Conservation (phyloP, 2,113 vertebrate species). For the Okapia johnstoni region DNA sequence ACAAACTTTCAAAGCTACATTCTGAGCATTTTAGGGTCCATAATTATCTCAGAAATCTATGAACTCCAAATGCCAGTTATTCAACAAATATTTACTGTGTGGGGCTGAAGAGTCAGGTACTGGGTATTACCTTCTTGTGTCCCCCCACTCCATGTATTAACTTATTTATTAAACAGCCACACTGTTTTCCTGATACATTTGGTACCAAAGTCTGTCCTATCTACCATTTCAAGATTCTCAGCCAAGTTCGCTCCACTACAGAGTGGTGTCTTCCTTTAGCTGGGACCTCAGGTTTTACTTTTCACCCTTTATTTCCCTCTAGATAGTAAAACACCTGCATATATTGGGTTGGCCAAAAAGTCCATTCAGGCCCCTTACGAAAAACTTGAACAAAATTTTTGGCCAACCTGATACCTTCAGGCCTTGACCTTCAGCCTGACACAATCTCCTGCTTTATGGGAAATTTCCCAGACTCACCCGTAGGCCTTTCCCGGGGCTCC, state of each 20-base stretch:
- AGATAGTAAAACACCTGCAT: not conserved
- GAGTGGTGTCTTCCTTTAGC: not conserved
- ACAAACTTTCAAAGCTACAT: not conserved
- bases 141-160: not conserved
- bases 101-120: not conserved
- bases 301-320: not conserved
- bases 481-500: not conserved
- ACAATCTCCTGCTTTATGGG: not conserved
- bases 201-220: not conserved
- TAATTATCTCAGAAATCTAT: not conserved
- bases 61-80: not conserved
- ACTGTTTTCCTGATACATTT: not conserved
- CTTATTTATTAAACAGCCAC: not conserved
- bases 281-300: not conserved
- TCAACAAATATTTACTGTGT: not conserved
- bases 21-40: not conserved
- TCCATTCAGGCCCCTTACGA: not conserved
- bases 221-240: not conserved
- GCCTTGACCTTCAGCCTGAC: not conserved
- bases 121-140: not conserved
- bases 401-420: not conserved
- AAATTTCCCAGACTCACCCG: not conserved
- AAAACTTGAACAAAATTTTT: not conserved
- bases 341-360: not conserved
- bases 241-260: not conserved